Evolutionary conservation across 2,113 vertebrate genomes (phyloP), one percentile per base, ranked within the genome.

Genomic region (Castor canadensis): DNA sequence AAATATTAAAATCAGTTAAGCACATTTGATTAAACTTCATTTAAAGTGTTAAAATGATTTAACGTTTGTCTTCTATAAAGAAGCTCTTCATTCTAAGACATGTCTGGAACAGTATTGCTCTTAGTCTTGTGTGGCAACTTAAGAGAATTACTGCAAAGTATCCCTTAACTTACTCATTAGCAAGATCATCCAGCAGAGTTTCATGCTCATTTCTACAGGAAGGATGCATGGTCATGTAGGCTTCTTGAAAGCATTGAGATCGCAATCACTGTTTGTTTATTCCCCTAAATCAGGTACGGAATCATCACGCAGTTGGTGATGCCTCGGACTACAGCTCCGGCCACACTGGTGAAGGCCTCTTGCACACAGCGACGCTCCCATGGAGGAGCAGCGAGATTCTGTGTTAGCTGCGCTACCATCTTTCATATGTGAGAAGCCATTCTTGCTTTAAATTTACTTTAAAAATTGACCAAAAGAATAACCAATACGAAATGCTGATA

Each of bases 391-490:
- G n/a, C n/a, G 88, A 95, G 92, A 93, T 91, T 89, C 87, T 58
- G 32, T 64, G 82, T 85, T 40, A 64, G 60, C 60, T n/a, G n/a
- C 9, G 6, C 64, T 60, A 77, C 26, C 28, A 54, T 40, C 24
- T 85, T 69, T 62, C 77, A 60, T 93, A 83, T 88, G 24, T 20
- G 58, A 86, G 83, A 96, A 87, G 17, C 17, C 79, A 81, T 85
- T 91, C 77, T 94, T 91, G 52, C 62, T 92, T 94, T 84, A 94
- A 69, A 11, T 38, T 47, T 85, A 72, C 92, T 92, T 67, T 73
- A 67, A 73, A 43, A 16, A 49, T 4, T 56, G 40, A 58, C 17
- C 56, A 58, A 58, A 58, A 6, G 16, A 58, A 58, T 19, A 22
- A 56, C 54, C n/a, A n/a, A 47, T 64, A 80, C 47, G 43, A 87